These are phyloP conservation scores for Ceraclea dissimilis DNA, from an alignment of 2,888 invertebrate species.

Conservation along the genomic window DNA sequence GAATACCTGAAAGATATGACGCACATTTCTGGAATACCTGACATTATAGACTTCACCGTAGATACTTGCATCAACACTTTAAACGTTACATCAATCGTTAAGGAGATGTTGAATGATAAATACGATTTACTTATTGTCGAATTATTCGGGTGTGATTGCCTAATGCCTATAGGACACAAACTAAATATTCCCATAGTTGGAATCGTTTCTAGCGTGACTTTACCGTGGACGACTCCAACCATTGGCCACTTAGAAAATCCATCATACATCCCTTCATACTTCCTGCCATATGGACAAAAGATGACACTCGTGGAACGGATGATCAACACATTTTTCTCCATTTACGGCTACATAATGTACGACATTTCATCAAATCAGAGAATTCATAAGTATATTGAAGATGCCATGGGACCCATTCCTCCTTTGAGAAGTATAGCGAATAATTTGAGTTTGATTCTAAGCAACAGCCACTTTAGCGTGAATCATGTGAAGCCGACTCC, in stretches of 20 bases:
- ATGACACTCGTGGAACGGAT: conserved; percentile 47
- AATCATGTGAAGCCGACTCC: conserved; percentile 48
- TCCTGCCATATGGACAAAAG: conserved; percentile 42
- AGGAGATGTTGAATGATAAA: neutral
- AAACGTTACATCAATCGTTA: neutral
- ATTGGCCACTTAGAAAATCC: conserved; percentile 51
- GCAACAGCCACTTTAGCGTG: conserved; percentile 51
- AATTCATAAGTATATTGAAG: conserved; percentile 43
- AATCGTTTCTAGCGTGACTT: conserved; percentile 44
- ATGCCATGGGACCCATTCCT: conserved; percentile 45
- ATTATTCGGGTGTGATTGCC: conserved; percentile 51
- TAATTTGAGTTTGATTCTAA: conserved; percentile 47
- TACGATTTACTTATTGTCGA: conserved; percentile 31
- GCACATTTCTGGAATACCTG: neutral
- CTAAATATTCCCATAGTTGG: conserved; percentile 49
- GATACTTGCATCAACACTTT: neutral
- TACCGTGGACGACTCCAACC: conserved; percentile 51
- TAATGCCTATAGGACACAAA: conserved; percentile 47
- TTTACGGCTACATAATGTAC: conserved; percentile 39
- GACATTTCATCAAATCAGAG: conserved; percentile 40
- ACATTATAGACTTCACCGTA: conserved; percentile 4
- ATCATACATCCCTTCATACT: conserved; percentile 50
- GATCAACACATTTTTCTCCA: conserved; percentile 39
- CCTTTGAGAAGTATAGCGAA: conserved; percentile 40
- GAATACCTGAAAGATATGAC: neutral